A percentile compares a stretch with the other conserved stretches of the same genome.
phyloP scores from a whole-genome alignment of 1,140 invertebrate species.

The Geopemphigus sp. region DNA sequence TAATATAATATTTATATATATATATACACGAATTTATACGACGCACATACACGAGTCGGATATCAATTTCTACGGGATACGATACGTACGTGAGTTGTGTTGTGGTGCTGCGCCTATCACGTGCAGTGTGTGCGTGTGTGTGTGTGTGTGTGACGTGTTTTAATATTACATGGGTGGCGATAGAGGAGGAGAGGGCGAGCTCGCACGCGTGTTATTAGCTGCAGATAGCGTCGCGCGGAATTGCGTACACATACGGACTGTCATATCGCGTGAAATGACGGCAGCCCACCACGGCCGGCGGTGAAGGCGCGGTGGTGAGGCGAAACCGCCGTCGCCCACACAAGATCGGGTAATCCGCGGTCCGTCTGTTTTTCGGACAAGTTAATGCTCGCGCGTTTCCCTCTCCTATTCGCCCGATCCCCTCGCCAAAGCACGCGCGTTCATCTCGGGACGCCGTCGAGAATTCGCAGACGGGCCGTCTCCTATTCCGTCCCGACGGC shows the following conservation, averaged over 20 bases:
- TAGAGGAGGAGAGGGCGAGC: neutral
- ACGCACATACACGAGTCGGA: neutral
- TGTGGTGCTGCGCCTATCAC: neutral
- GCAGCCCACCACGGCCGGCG: no score
- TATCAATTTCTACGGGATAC: slow-evolving; percentile 5
- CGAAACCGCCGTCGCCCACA: no score
- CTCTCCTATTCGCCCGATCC: no score
- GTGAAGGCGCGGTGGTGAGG: no score
- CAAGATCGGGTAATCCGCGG: slow-evolving; percentile 40
- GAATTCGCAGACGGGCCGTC: no score
- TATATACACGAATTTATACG: neutral
- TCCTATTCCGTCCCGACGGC: no score
- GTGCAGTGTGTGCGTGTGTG: no score
- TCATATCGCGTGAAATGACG: slow-evolving; percentile 23
- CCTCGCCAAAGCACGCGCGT: no score
- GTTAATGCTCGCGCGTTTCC: slow-evolving; percentile 42
- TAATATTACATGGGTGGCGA: neutral
- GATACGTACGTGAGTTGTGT: neutral
- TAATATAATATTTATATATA: no score
- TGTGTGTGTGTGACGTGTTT: slow-evolving; percentile 22
- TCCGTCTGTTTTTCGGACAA: slow-evolving; percentile 45
- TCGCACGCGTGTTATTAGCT: neutral
- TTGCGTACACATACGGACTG: neutral
- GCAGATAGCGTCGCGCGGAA: neutral
- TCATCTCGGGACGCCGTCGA: no score